Evolutionary conservation across 2,888 invertebrate genomes (phyloP).

Genomic region (Cantharis nigra): DNA sequence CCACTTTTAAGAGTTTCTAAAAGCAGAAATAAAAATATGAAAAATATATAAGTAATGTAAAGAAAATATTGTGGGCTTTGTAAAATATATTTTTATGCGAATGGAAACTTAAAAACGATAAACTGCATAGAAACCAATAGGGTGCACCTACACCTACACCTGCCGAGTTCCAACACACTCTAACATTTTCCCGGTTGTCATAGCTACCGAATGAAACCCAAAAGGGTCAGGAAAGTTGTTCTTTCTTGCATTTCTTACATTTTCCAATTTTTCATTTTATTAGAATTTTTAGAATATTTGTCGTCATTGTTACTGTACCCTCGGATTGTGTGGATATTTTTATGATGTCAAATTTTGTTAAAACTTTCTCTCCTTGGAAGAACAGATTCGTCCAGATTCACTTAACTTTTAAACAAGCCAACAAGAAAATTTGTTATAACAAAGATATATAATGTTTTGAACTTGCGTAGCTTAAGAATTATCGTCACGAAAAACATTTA

Average conservation of each 20-base stretch:
- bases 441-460: conserved; percentile 39
- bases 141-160: conserved; percentile 1
- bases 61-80: background rate
- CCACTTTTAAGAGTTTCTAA: background rate
- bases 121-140: background rate
- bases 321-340: conserved; percentile 1
- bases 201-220: conserved; percentile 4
- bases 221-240: conserved; percentile 19
- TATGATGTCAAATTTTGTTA: conserved; percentile 7
- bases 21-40: background rate
- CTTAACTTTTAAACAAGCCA: conserved; percentile 21
- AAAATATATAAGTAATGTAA: background rate
- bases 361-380: background rate
- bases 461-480: conserved; percentile 34
- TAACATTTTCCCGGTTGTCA: conserved; percentile 12
- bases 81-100: background rate
- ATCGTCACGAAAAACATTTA: conserved; percentile 36
- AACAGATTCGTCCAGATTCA: conserved; percentile 3
- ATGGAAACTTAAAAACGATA: background rate
- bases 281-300: conserved; percentile 15
- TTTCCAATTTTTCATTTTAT: conserved; percentile 13
- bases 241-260: conserved; percentile 3
- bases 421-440: conserved; percentile 30
- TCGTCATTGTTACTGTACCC: conserved; percentile 8
- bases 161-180: conserved; percentile 10